Base-by-base conservation (phyloP, 2,113 vertebrate species). In the Tachysurus vachellii region DNA sequence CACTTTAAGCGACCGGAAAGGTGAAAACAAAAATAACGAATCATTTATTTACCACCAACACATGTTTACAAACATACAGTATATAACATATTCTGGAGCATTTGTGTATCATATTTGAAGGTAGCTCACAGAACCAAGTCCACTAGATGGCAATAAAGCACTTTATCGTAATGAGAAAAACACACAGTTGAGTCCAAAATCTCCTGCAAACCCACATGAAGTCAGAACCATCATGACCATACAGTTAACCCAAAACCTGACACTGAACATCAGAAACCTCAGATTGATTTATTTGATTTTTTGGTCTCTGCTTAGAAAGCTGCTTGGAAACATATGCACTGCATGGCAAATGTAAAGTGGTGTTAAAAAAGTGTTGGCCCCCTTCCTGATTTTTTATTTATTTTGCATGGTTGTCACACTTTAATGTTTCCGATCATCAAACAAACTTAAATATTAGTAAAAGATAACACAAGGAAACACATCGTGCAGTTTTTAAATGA, bases 261-360 rank as follows among this genome's bases (percentile, higher is more conserved):
- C 16, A 44, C 4, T 73, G 7, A 42, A 23, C 47, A 23, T 36
- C 16, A 71, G 31, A 47, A 26, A 47, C 9, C 21, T 47, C 71
- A 75, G 21, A 47, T 2, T 47, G 44, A 12, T 1, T 75, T 75
- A 50, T 50, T 36, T 36, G 36, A 36, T 36, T 36, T 36, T 2
- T 36, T 19, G 16, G 19, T 13, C 6, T 16, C 28, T 56, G 31
- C 16, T 70, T 56, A 31, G 14, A 54, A 47, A 56, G 17, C 1
- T 0, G 10, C n/a, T 36, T 9, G 26, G 53, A 56, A 31, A 71
- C 21, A 21, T 14, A 12, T 31, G 56, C 86, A 86, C 89, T 36
- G 86, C 87, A 61, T 87, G 91, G 87, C 73, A 86, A 82, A 83
- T 90, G 36, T 2, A 36, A 36, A 36, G 36, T 36, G 36, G 36